phyloP scores from a whole-genome alignment of 2,888 invertebrate genomes.

The Dione juno region DNA sequence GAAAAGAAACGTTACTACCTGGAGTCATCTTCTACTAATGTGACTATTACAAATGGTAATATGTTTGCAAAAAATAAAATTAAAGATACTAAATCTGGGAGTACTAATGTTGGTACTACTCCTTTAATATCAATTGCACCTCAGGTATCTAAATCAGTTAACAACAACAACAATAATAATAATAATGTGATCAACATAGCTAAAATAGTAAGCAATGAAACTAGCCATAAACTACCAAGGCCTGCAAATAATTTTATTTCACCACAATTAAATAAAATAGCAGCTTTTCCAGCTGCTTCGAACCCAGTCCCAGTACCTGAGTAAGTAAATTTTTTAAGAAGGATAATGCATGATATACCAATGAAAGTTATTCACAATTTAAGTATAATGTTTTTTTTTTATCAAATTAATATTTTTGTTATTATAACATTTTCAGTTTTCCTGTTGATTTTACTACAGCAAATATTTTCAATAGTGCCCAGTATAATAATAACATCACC shows the following conservation, averaged over 20 bases:
- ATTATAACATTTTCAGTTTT: slow-evolving; percentile 75
- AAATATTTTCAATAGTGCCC: slow-evolving; percentile 87
- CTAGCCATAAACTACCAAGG: slow-evolving; percentile 66
- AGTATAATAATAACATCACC: slow-evolving; percentile 70
- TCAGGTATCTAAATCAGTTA: slow-evolving; percentile 57
- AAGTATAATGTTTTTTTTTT: not conserved
- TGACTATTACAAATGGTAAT: slow-evolving; percentile 62
- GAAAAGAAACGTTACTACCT: slow-evolving; percentile 92
- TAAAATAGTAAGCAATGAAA: slow-evolving; percentile 67
- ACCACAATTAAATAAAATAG: slow-evolving; percentile 57
- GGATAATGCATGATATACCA: not conserved
- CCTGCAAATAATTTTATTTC: slow-evolving; percentile 65
- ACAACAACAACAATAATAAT: slow-evolving; percentile 59
- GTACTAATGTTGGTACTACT: slow-evolving; percentile 53
- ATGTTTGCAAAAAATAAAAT: slow-evolving; percentile 62
- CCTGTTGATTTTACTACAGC: slow-evolving; percentile 89
- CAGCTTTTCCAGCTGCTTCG: slow-evolving; percentile 43
- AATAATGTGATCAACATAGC: slow-evolving; percentile 61
- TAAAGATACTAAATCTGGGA: slow-evolving; percentile 63
- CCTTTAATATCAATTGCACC: slow-evolving; percentile 74
- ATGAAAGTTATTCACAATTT: no score
- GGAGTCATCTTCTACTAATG: slow-evolving; percentile 60
- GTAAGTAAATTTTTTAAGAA: slow-evolving; percentile 56
- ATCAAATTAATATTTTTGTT: slow-evolving; percentile 28
- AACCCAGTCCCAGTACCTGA: slow-evolving; percentile 68